Percentiles rank a stretch among this genome's conserved stretches.
These are phyloP conservation scores for Euplexia lucipara DNA, from an alignment of 2,888 invertebrate genomes.

Conservation along the genomic window DNA sequence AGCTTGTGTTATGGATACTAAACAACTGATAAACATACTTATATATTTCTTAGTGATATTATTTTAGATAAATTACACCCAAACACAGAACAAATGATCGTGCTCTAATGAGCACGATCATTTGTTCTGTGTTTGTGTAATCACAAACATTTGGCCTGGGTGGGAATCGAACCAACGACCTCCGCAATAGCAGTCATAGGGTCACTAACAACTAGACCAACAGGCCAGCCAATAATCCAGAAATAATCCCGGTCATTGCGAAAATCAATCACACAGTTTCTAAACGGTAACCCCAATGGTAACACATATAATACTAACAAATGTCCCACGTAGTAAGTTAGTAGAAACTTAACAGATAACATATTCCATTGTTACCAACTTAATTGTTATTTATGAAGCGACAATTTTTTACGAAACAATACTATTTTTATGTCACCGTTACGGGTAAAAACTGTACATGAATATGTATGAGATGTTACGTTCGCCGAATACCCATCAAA, in stretches of 20 bases:
- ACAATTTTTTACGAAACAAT: constrained; percentile 86
- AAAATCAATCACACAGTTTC: constrained; percentile 32
- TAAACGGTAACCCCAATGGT: constrained; percentile 45
- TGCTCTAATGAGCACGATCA: too few relatives aligned
- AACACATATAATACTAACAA: constrained; percentile 19
- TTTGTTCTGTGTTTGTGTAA: too few relatives aligned
- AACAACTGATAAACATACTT: too few relatives aligned
- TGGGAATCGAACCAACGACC: too few relatives aligned
- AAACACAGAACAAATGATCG: too few relatives aligned
- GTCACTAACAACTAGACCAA: too few relatives aligned
- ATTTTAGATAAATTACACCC: too few relatives aligned
- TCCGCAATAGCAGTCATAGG: too few relatives aligned
- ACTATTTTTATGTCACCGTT: constrained; percentile 86
- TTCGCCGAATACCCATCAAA: constrained; percentile 28
- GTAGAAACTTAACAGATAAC: constrained; percentile 73
- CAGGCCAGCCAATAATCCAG: too few relatives aligned
- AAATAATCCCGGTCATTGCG: not conserved
- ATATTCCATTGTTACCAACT: constrained; percentile 80
- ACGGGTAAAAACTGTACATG: constrained; percentile 84
- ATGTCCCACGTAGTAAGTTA: constrained; percentile 7
- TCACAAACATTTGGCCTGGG: too few relatives aligned
- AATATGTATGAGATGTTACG: constrained; percentile 77
- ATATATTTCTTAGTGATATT: too few relatives aligned
- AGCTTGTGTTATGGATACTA: too few relatives aligned
- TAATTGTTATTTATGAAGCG: constrained; percentile 82